Evolutionary conservation across 2,113 vertebrate genomes (phyloP).

Genomic region (Trinectes maculatus): DNA sequence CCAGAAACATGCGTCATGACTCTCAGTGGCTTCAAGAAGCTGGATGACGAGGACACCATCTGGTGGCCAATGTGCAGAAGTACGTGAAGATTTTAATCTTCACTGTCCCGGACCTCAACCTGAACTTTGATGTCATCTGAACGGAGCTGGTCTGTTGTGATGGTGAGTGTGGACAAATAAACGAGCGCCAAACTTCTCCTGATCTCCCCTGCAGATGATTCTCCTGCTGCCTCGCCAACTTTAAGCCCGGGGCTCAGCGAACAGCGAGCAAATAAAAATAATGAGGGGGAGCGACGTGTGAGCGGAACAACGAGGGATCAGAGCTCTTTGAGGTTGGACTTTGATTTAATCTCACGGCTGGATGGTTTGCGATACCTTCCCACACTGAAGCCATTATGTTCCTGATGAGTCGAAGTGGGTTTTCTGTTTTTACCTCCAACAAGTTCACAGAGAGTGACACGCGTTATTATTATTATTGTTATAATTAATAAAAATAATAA

Average conservation of each 20-base stretch:
- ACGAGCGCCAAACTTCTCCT: constrained; percentile 60
- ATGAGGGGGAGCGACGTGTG: constrained; percentile 57
- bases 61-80: constrained; percentile 51
- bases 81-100: neutral
- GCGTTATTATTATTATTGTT: too few species aligned
- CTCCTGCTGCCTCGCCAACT: constrained; percentile 33
- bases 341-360: constrained; percentile 65
- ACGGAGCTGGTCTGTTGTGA: constrained; percentile 36
- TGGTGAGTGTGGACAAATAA: constrained; percentile 36
- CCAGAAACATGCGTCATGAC: constrained; percentile 51
- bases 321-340: constrained; percentile 58
- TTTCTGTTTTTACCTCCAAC: too few species aligned
- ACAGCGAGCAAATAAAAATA: constrained; percentile 67
- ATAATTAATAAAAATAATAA: too few species aligned
- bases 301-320: constrained; percentile 68
- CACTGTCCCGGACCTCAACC: neutral
- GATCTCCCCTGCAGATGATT: constrained; percentile 63
- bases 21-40: neutral
- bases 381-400: constrained; percentile 60
- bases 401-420: constrained; percentile 33
- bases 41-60: constrained; percentile 67
- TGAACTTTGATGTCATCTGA: constrained; percentile 47
- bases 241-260: constrained; percentile 55
- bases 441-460: too few species aligned
- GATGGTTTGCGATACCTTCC: constrained; percentile 56